phyloP scores from a whole-genome alignment of 1,140 invertebrate genomes.

The Idris sp. region DNA sequence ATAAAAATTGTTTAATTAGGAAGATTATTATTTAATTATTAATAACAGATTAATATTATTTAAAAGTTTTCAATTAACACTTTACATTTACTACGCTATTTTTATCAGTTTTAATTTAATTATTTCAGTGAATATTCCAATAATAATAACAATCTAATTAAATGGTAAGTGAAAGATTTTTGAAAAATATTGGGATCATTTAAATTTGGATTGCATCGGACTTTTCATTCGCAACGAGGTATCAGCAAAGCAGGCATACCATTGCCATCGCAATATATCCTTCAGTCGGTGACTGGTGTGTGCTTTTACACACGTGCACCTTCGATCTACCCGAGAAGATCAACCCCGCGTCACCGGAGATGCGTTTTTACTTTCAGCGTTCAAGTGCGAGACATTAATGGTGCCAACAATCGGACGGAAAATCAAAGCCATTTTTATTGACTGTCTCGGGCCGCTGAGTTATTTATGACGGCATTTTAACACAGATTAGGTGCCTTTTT shows the following conservation, averaged over 20 bases:
- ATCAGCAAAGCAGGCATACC: conserved; percentile 55
- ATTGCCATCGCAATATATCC: conserved; percentile 50
- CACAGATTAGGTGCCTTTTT: conserved; percentile 49
- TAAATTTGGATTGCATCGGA: no score
- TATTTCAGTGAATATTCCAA: no score
- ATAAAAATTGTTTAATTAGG: no score
- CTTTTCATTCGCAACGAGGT: no score
- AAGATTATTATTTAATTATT: no score
- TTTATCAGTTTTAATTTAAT: no score
- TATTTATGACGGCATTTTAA: conserved; percentile 57
- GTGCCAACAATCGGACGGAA: conserved; percentile 55
- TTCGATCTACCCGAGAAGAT: conserved; percentile 48
- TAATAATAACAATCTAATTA: no score
- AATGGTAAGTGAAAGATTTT: no score
- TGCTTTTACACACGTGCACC: conserved; percentile 59
- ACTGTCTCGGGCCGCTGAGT: conserved; percentile 34
- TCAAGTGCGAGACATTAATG: conserved; percentile 56
- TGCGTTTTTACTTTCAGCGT: conserved; percentile 46
- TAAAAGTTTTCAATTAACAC: no score
- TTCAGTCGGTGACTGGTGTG: conserved; percentile 47
- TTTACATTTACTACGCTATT: no score
- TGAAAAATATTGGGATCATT: no score
- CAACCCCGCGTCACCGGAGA: conserved; percentile 52
- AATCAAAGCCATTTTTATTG: conserved; percentile 54
- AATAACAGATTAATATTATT: no score